Evolutionary conservation across 2,888 invertebrate genomes (phyloP).

Genomic region (Spodoptera picta): DNA sequence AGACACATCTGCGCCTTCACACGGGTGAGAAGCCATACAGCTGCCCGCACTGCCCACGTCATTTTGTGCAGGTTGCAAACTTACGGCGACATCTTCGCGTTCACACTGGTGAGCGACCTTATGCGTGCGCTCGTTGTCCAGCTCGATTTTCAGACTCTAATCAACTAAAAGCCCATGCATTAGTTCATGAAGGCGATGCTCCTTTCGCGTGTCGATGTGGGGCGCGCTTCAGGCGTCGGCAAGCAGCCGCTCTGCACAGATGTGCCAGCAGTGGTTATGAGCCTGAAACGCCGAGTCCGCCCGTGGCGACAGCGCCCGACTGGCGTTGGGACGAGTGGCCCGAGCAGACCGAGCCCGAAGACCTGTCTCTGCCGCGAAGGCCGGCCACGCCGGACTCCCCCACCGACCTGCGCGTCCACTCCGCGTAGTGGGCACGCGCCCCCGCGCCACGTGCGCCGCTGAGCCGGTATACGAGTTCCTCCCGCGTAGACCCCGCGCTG

Average conservation of each 20-base stretch:
- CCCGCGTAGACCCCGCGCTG: constrained; percentile 85
- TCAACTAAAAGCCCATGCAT: constrained; percentile 95
- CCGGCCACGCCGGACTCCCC: constrained; percentile 86
- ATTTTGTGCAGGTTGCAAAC: constrained; percentile 98
- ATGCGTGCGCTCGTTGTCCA: constrained; percentile 95
- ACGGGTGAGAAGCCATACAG: constrained; percentile 98
- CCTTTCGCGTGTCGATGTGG: constrained; percentile 95
- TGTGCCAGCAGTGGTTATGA: constrained; percentile 88
- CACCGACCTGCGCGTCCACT: constrained; percentile 85
- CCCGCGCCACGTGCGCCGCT: constrained; percentile 69
- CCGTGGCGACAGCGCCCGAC: constrained; percentile 79
- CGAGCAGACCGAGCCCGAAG: constrained; percentile 97
- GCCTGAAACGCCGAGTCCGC: constrained; percentile 82
- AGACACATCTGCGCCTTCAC: constrained; percentile 97
- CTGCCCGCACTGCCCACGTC: constrained; percentile 96
- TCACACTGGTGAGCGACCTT: constrained; percentile 97
- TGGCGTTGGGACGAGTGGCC: constrained; percentile 89
- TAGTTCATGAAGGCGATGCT: constrained; percentile 97
- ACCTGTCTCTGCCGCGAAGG: constrained; percentile 92
- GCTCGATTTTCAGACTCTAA: constrained; percentile 97
- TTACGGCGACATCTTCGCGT: constrained; percentile 95
- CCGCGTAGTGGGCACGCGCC: constrained; percentile 80
- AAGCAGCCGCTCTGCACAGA: constrained; percentile 96
- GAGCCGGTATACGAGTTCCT: constrained; percentile 94
- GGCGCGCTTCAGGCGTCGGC: constrained; percentile 94